Evolutionary conservation across 2,113 vertebrate genomes (phyloP), one percentile per base, ranked within the genome.

Genomic region (Lagenorhynchus albirostris): DNA sequence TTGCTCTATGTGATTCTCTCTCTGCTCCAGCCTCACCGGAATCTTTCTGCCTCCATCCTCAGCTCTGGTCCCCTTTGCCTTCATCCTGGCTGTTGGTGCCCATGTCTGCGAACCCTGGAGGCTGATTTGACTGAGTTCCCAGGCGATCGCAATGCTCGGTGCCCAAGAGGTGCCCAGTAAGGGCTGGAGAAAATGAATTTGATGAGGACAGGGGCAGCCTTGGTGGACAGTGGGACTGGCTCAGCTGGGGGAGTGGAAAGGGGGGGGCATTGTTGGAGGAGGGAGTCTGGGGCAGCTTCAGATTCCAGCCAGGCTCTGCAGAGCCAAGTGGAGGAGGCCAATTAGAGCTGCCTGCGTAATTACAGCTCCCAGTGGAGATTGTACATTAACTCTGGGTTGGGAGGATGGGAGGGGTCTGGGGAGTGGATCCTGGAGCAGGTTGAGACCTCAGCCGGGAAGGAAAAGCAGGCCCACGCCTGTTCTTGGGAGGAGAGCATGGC

Each of bases 361-460:
- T 85, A 89, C 81, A 88, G 80, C 26, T 93, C 58, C 31, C 1
- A 4, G 38, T 60, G 94, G 63, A 65, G 92, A 88, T 65, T 97
- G 96, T 83, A 93, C 82, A 96, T 97, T 96, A 97, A 97, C 96
- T 97, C 55, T 70, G 44, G 84, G 11, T 38, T 5, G 60, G 74
- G 58, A 90, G 79, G 60, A 1, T 0, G 14, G 97, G 82, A 89
- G 89, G 70, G 53, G 63, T 89, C 86, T 73, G 82, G 74, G 85
- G 74, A 84, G 91, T 38, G 55, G 65, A 82, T 91, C 31, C 31
- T 8, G 58, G 85, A 68, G 93, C 1, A 3, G 85, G 74, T 36
- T 17, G 36, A 76, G 89, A 67, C 90, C 58, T 60, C 0, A 1
- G 62, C 74, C 3, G 1, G 65, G 50, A 71, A 58, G 67, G 94